Conservation (phyloP, 2,113 vertebrate genomes). For the Carassius auratus region DNA sequence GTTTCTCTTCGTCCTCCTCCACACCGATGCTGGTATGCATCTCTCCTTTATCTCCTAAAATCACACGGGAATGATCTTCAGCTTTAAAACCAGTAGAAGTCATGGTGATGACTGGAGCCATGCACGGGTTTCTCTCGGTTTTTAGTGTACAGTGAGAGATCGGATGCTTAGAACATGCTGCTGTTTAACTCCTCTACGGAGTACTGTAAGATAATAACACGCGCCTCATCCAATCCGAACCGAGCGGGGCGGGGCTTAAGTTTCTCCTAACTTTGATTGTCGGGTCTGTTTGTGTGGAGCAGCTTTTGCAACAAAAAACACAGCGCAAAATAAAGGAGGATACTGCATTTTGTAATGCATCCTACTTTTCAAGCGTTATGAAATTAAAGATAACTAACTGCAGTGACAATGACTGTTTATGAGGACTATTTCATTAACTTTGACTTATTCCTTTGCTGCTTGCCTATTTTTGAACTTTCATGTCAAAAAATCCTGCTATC, state of each 20-base stretch:
- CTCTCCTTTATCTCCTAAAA: slow-evolving; percentile 72
- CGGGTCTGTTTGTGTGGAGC: neutral
- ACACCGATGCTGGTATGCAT: slow-evolving; percentile 77
- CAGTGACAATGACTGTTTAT: neutral
- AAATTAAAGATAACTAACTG: neutral
- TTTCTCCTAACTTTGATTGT: slow-evolving; percentile 21
- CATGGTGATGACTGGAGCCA: slow-evolving; percentile 90
- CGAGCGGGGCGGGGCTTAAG: slow-evolving; percentile 71
- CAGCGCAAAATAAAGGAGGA: neutral
- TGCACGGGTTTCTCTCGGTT: slow-evolving; percentile 74
- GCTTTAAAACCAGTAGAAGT: slow-evolving; percentile 72
- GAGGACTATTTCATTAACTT: neutral
- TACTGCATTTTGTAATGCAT: neutral
- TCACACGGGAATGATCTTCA: slow-evolving; percentile 71
- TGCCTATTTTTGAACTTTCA: neutral
- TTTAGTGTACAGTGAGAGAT: slow-evolving; percentile 13
- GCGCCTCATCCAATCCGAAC: slow-evolving; percentile 75
- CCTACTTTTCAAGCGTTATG: neutral
- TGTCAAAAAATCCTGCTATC: neutral
- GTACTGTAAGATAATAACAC: slow-evolving; percentile 7
- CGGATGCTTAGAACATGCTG: slow-evolving; percentile 69
- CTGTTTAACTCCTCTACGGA: slow-evolving; percentile 64
- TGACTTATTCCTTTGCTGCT: neutral
- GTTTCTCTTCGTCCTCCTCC: slow-evolving; percentile 81
- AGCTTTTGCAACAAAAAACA: slow-evolving; percentile 6